A percentile compares a stretch with the other conserved stretches of the same genome.
These are phyloP conservation scores for Drosophila sp. DNA, from an alignment of 1,140 invertebrate species.

Conservation along the genomic window DNA sequence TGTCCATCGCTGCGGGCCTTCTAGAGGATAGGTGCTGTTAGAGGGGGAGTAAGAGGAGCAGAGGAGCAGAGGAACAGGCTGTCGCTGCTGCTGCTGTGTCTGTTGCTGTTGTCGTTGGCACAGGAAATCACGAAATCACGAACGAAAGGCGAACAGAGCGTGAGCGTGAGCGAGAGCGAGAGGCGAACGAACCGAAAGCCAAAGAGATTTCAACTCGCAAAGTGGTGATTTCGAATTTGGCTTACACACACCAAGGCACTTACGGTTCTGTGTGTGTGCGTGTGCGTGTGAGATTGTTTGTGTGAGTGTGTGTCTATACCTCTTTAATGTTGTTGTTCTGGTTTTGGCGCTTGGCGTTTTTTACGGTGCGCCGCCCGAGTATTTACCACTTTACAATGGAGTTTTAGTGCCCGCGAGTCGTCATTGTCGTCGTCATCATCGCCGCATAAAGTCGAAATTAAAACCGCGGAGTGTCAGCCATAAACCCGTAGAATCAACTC, in stretches of 20 bases:
- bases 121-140: slow-evolving; percentile 65
- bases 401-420: slow-evolving; percentile 82
- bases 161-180: slow-evolving; percentile 4
- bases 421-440: slow-evolving; percentile 83
- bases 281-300: slow-evolving; percentile 6
- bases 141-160: slow-evolving; percentile 38
- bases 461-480: slow-evolving; percentile 80
- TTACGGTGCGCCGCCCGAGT: slow-evolving; percentile 82
- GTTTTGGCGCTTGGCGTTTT: slow-evolving; percentile 81
- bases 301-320: slow-evolving; percentile 43
- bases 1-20: slow-evolving; percentile 1
- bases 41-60: slow-evolving; percentile 1
- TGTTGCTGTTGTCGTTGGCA: slow-evolving; percentile 6
- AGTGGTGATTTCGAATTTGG: slow-evolving; percentile 78
- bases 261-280: background rate
- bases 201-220: slow-evolving; percentile 77
- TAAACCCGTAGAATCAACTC: slow-evolving; percentile 72
- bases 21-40: background rate
- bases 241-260: slow-evolving; percentile 52
- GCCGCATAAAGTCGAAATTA: slow-evolving; percentile 83
- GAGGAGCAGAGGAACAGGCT: slow-evolving; percentile 7
- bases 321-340: slow-evolving; percentile 77
- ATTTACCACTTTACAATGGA: slow-evolving; percentile 83
- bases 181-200: slow-evolving; percentile 54
- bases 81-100: slow-evolving; percentile 9